These are phyloP conservation scores for Nylanderia fulva DNA, from an alignment of 1,140 invertebrate species.

Conservation along the genomic window DNA sequence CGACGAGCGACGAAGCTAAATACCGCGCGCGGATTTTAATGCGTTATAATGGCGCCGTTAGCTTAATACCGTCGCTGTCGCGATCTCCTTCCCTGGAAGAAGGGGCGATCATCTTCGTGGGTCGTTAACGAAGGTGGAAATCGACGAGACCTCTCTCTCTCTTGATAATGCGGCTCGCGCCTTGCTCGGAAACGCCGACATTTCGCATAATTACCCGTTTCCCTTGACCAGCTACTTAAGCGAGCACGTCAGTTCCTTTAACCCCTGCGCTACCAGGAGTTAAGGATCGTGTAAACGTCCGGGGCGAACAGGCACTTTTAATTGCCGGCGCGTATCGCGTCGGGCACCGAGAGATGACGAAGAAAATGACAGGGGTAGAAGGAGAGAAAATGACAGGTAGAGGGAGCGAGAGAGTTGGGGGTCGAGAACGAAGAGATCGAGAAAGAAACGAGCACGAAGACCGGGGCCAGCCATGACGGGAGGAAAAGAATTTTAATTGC, in stretches of 20 bases:
- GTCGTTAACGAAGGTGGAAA: constrained; percentile 66
- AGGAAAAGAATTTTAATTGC: constrained; percentile 85
- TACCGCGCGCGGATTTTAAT: constrained; percentile 59
- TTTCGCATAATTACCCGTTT: constrained; percentile 76
- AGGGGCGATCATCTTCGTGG: constrained; percentile 11
- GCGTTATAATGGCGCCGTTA: constrained; percentile 63
- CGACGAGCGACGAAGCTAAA: constrained; percentile 32
- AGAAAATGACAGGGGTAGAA: constrained; percentile 11
- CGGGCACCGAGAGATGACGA: constrained; percentile 60
- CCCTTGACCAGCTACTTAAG: constrained; percentile 76
- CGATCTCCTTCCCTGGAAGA: neutral
- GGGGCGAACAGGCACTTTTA: constrained; percentile 69
- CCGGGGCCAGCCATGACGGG: constrained; percentile 76
- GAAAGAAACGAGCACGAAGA: constrained; percentile 66
- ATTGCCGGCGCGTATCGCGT: constrained; percentile 69
- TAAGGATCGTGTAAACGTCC: constrained; percentile 77
- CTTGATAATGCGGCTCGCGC: constrained; percentile 50
- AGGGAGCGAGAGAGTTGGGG: constrained; percentile 6
- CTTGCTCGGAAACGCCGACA: constrained; percentile 64
- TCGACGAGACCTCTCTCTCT: constrained; percentile 56
- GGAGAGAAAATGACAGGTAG: constrained; percentile 45
- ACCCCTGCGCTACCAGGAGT: constrained; percentile 73
- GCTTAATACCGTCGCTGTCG: constrained; percentile 70
- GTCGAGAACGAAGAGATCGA: constrained; percentile 48
- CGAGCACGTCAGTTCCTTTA: constrained; percentile 71